Evolutionary conservation across 2,888 invertebrate genomes (phyloP), one percentile per base, ranked within the genome.

Genomic region (Ctena decussata): DNA sequence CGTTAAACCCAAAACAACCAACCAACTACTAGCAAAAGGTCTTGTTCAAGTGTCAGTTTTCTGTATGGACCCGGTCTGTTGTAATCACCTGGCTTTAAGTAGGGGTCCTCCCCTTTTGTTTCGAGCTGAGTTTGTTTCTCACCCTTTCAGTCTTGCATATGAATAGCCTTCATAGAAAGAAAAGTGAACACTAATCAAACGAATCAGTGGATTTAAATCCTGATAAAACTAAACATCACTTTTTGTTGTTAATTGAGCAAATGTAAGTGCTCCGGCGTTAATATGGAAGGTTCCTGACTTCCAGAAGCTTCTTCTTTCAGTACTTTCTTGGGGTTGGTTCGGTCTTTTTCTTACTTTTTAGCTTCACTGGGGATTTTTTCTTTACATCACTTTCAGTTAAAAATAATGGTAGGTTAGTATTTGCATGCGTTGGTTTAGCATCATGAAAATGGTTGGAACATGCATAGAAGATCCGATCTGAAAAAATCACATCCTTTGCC

Each of bases 131-230:
- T 80, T 41, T 80, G 79, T 44, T 70, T 76, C 30, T 32, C 37
- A 15, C 80, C 84, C 39, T 81, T 84, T 74, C 84, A 81, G 65
- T 80, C 80, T 11, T 41, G 65, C 74, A 81, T 73, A 39, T 80
- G 39, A 18, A 27, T 32, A 15, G 71, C 71, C n/a, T 71, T 37
- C 2, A 41, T 12, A n/a, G 27, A 37, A 5, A 71, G n/a, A 71
- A 41, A 76, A 60, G 35, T 49, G 77, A 81, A 84, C 27, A 84
- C 35, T 35, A 60, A 60, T 73, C 37, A 74, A 81, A 84, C 41
- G 74, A 39, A 30, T 72, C 46, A 30, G 76, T 71, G 46, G 57
- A 73, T 27, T 49, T 37, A 41, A 84, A 65, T 6, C 84, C 84
- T 24, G 80, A 41, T 80, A 84, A 72, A 80, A 81, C 21, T 76